phyloP scores from a whole-genome alignment of 2,888 invertebrate species.

The Rhagonycha lutea region DNA sequence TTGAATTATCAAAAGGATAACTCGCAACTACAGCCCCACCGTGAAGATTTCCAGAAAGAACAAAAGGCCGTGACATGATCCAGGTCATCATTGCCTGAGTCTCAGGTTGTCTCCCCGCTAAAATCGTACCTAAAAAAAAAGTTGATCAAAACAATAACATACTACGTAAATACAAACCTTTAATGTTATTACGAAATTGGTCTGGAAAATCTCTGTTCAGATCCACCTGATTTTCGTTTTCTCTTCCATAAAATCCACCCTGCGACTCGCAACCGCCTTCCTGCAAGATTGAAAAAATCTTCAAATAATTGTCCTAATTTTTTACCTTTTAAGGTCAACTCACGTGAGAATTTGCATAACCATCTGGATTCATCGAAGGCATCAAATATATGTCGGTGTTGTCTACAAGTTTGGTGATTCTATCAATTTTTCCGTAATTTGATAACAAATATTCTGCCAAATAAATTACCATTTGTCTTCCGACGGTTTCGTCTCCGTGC shows the following conservation, averaged over 20 bases:
- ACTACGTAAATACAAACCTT: neutral
- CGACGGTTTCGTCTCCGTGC: conserved; percentile 94
- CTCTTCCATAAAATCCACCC: conserved; percentile 70
- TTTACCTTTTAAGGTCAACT: conserved; percentile 38
- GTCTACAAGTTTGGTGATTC: conserved; percentile 79
- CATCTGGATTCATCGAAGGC: conserved; percentile 98
- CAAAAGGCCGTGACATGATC: conserved; percentile 86
- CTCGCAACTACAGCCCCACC: conserved; percentile 98
- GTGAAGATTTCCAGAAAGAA: conserved; percentile 91
- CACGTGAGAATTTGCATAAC: conserved; percentile 84
- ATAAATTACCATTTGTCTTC: conserved; percentile 80
- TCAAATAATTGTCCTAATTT: neutral
- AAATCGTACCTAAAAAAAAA: conserved; percentile 53
- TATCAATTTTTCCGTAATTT: conserved; percentile 71
- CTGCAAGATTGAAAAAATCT: conserved; percentile 55
- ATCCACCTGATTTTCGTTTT: conserved; percentile 81
- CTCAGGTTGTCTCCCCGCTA: conserved; percentile 77
- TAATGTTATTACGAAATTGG: conserved; percentile 65
- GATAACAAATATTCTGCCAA: conserved; percentile 82
- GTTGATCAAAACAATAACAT: too few relatives aligned
- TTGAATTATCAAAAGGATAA: conserved; percentile 92
- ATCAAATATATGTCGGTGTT: conserved; percentile 90
- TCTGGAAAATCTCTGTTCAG: conserved; percentile 93
- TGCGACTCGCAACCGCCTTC: conserved; percentile 81
- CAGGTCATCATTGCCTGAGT: conserved; percentile 87